Evolutionary conservation across 1,140 invertebrate species (phyloP).

Genomic region (Drosophila ogumai): DNA sequence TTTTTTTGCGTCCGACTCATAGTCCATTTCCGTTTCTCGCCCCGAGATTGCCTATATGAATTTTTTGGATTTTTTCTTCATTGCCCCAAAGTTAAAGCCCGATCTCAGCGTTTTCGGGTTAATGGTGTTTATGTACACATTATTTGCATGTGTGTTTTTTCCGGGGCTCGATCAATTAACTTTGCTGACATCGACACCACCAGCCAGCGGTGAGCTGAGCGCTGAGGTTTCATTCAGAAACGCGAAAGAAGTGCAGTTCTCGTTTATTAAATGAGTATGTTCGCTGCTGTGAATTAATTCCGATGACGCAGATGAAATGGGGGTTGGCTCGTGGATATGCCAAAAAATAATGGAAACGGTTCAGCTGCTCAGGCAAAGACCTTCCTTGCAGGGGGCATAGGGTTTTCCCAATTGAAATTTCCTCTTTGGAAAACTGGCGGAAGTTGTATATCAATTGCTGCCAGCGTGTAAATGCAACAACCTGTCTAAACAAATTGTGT

Average conservation of each 20-base stretch:
- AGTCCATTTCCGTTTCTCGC: constrained; percentile 38
- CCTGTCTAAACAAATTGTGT: constrained; percentile 13
- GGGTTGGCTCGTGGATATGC: constrained; percentile 32
- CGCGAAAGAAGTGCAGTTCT: constrained; percentile 46
- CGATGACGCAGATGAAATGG: constrained; percentile 46
- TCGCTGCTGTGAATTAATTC: constrained; percentile 42
- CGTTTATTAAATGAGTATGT: constrained; percentile 31
- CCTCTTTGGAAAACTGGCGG: neutral
- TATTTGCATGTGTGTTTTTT: constrained; percentile 14
- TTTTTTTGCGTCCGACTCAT: neutral
- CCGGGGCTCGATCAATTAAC: constrained; percentile 63
- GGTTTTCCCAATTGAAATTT: constrained; percentile 6
- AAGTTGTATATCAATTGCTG: constrained; percentile 14
- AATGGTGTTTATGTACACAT: constrained; percentile 29
- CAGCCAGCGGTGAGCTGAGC: constrained; percentile 36
- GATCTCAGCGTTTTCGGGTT: constrained; percentile 50
- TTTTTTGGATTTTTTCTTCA: constrained; percentile 19
- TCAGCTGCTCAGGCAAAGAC: constrained; percentile 14
- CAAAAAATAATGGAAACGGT: constrained; percentile 28
- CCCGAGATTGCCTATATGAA: constrained; percentile 27
- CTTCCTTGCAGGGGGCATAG: neutral
- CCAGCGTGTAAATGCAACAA: constrained; percentile 9
- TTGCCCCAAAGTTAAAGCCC: constrained; percentile 30
- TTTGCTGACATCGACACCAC: constrained; percentile 56
- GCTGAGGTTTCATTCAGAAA: constrained; percentile 67